Evolutionary conservation across 1,140 invertebrate species (phyloP).

Genomic region (Platyura marginata): DNA sequence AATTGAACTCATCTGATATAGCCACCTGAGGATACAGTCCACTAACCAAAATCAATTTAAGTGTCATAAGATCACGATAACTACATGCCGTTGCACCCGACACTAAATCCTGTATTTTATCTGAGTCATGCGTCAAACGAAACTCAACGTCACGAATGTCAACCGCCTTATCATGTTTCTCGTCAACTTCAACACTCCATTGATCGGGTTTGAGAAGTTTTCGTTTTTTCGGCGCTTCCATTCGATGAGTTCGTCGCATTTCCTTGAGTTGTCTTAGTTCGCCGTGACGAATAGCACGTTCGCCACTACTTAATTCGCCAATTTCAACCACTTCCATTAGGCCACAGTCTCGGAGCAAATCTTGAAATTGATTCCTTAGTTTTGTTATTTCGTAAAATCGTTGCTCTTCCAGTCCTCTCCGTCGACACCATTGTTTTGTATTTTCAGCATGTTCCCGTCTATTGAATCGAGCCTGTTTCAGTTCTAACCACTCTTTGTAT

Average conservation of each 20-base stretch:
- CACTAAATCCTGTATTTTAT: slow-evolving; percentile 43
- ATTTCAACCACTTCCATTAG: slow-evolving; percentile 36
- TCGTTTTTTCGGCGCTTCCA: slow-evolving; percentile 41
- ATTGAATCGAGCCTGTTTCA: slow-evolving; percentile 36
- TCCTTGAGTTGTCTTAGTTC: slow-evolving; percentile 71
- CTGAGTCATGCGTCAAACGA: slow-evolving; percentile 50
- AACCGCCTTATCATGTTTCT: slow-evolving; percentile 35
- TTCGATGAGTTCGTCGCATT: slow-evolving; percentile 46
- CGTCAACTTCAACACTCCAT: slow-evolving; percentile 30
- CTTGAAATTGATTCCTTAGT: slow-evolving; percentile 73
- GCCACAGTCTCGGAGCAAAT: slow-evolving; percentile 60
- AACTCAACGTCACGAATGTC: slow-evolving; percentile 91
- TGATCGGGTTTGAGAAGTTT: slow-evolving; percentile 52
- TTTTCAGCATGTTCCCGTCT: slow-evolving; percentile 21
- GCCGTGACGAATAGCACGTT: slow-evolving; percentile 62
- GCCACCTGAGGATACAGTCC: slow-evolving; percentile 89
- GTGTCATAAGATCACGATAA: slow-evolving; percentile 65
- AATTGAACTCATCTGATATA: slow-evolving; percentile 82
- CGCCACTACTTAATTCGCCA: slow-evolving; percentile 47
- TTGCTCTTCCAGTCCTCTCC: slow-evolving; percentile 84
- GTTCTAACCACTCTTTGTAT: slow-evolving; percentile 76
- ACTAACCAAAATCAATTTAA: slow-evolving; percentile 79
- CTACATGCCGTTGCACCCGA: slow-evolving; percentile 51
- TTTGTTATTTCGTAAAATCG: slow-evolving; percentile 93
- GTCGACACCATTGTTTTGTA: slow-evolving; percentile 64